phyloP scores from a whole-genome alignment of 1,140 invertebrate genomes.

The Sycobia sp. region DNA sequence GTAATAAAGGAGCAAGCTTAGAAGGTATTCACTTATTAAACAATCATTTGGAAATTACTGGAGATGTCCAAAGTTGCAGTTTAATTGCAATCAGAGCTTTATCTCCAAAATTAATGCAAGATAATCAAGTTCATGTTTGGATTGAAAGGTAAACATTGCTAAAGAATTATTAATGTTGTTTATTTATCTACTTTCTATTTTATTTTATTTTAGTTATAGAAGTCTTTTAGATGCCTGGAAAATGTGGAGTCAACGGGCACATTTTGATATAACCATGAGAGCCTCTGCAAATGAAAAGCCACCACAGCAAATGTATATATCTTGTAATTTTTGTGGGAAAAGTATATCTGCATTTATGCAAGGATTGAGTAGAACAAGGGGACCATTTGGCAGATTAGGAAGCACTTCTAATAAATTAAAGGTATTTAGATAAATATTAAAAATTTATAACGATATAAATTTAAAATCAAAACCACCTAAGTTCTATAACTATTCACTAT shows the following conservation, averaged over 20 bases:
- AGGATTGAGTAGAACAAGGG: slow-evolving; percentile 65
- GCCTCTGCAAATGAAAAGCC: slow-evolving; percentile 67
- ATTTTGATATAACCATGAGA: slow-evolving; percentile 75
- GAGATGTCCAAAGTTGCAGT: slow-evolving; percentile 90
- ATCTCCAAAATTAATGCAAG: slow-evolving; percentile 68
- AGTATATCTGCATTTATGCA: slow-evolving; percentile 81
- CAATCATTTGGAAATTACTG: slow-evolving; percentile 85
- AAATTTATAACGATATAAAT: slow-evolving; percentile 6
- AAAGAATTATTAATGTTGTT: slow-evolving; percentile 13
- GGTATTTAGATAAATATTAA: slow-evolving; percentile 51
- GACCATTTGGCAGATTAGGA: slow-evolving; percentile 68
- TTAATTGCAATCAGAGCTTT: slow-evolving; percentile 78
- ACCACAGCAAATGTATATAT: slow-evolving; percentile 81
- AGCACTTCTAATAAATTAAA: slow-evolving; percentile 70
- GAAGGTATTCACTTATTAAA: slow-evolving; percentile 84
- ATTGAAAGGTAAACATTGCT: slow-evolving; percentile 68
- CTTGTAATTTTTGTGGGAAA: slow-evolving; percentile 95
- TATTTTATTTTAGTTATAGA: slow-evolving; percentile 67
- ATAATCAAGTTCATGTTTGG: slow-evolving; percentile 73
- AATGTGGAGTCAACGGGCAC: slow-evolving; percentile 79
- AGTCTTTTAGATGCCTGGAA: slow-evolving; percentile 79
- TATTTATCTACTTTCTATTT: too few species aligned
- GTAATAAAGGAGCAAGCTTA: slow-evolving; percentile 65
- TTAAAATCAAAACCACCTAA: not conserved
- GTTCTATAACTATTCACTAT: not conserved